Percentiles rank a stretch among this genome's conserved stretches.
Conservation (phyloP, 2,888 invertebrate genomes). For the Icerya purchasi region DNA sequence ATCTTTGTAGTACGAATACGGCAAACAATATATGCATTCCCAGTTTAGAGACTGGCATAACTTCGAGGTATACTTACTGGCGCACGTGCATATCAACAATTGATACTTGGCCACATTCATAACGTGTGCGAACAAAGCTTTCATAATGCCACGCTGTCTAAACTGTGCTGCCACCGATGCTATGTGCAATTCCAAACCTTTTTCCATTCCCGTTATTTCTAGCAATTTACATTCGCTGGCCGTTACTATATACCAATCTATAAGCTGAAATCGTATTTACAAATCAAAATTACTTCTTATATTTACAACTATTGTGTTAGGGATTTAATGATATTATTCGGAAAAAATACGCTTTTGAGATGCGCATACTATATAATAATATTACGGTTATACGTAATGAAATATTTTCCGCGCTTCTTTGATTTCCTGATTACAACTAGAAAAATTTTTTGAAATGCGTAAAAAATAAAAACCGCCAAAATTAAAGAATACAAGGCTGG, state of each 20-base stretch:
- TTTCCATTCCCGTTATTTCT: not conserved
- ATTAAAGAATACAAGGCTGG: no score
- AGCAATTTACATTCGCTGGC: not conserved
- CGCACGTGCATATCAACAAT: constrained; percentile 3
- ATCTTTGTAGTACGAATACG: constrained; percentile 5
- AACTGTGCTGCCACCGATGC: not conserved
- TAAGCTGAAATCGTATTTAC: no score
- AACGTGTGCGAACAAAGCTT: not conserved
- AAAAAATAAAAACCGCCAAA: no score
- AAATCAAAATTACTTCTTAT: no score
- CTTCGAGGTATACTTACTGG: constrained; percentile 3
- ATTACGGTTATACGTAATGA: no score
- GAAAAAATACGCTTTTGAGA: no score
- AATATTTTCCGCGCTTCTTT: no score
- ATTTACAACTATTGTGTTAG: no score
- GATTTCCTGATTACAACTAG: no score
- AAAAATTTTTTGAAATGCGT: no score
- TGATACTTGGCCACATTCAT: not conserved
- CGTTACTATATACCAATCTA: constrained; percentile 4
- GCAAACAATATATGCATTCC: constrained; percentile 6
- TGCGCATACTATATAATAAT: no score
- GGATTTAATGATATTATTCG: no score
- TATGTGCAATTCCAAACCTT: constrained; percentile 5
- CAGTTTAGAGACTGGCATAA: constrained; percentile 3
- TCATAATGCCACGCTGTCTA: constrained; percentile 1